Base-by-base conservation (phyloP, 2,113 vertebrate species). In the Mystacornis crossleyi region DNA sequence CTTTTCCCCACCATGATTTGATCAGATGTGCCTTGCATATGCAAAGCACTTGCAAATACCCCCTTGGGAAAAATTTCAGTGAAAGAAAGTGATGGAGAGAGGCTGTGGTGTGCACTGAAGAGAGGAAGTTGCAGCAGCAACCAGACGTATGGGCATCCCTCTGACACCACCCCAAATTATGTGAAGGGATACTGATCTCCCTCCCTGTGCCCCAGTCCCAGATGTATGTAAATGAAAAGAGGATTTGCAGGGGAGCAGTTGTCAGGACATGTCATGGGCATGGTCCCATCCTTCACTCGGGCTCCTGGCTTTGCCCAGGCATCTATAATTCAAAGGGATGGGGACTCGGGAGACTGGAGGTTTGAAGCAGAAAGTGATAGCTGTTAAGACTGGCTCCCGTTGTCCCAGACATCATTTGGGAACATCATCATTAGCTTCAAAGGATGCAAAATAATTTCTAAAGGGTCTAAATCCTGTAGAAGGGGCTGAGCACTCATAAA, bases 321-420 rank as follows among this genome's bases (percentile, higher is more conserved):
- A 36, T 34, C 64, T 78, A 19, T 24, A 45, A 14, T 51, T 78
- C 45, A 42, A 18, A 60, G n/a, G 7, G 7, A 10, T 24, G 36
- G 26, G 24, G 21, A 33, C 1, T 3, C 0, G 1, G 50, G 20
- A 70, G 62, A 5, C 9, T 29, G 14, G 14, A 77, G 24, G 36
- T 31, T 64, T 43, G 19, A 78, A 61, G 31, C 0, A 78, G 69
- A 55, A 92, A n/a, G 25, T 7, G 2, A 40, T 78, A 18, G 38
- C 24, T 40, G 40, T 33, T 61, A 51, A 53, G 54, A n/a, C 14
- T 25, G 15, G 14, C 4, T 75, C 12, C 42, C 0, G 0, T 85
- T 79, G 54, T 34, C 23, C 31, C 38, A 71, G 24, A 40, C 23
- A 17, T 60, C 10, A 29, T 72, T 17, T 74, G 55, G 60, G 43